Evolutionary conservation across 2,113 vertebrate genomes (phyloP).

Genomic region (Lepus americanus): DNA sequence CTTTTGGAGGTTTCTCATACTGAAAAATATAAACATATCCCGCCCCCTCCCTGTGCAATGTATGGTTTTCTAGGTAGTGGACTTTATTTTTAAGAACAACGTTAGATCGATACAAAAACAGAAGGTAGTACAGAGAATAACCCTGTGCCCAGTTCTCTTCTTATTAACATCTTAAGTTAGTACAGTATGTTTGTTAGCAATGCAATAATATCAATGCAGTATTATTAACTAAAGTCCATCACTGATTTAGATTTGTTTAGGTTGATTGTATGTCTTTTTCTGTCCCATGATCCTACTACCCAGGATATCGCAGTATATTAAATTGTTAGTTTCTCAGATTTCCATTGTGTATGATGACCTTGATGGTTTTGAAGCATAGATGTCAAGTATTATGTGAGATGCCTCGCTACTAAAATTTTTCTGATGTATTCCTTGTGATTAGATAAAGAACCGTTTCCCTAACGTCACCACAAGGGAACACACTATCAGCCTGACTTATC

Average conservation of each 20-base stretch:
- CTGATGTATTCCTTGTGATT: slow-evolving; percentile 19
- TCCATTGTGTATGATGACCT: not conserved
- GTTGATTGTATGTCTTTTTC: not conserved
- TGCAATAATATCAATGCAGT: not conserved
- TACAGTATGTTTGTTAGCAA: not conserved
- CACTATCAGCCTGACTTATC: not conserved
- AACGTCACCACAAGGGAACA: not conserved
- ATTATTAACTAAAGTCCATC: not conserved
- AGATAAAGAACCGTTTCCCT: not conserved
- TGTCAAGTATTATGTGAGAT: not conserved
- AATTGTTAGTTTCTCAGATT: not conserved
- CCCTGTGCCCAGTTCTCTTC: not conserved
- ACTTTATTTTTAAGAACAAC: not conserved
- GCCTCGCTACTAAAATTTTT: not conserved
- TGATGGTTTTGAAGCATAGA: not conserved
- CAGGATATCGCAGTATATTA: not conserved
- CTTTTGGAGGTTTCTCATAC: not conserved
- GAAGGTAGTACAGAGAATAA: not conserved
- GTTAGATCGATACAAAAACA: not conserved
- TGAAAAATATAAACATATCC: not conserved
- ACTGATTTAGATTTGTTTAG: slow-evolving; percentile 27
- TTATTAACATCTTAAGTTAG: slow-evolving; percentile 26
- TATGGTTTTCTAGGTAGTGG: not conserved
- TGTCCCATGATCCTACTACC: not conserved
- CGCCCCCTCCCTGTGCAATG: too few relatives aligned